These are phyloP conservation scores for Halyomorpha halys DNA, from an alignment of 1,140 invertebrate species.

Conservation along the genomic window DNA sequence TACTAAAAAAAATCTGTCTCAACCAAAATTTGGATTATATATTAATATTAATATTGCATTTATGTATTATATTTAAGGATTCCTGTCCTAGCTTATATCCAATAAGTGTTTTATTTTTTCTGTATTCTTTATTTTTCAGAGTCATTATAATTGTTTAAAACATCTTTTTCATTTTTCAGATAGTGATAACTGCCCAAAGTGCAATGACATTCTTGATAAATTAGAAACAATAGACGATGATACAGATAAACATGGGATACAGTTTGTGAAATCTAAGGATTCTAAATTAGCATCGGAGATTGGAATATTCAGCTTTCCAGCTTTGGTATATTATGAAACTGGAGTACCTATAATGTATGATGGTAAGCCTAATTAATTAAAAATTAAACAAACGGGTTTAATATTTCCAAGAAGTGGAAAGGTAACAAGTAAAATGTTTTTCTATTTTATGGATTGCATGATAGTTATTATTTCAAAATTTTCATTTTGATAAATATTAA, in stretches of 20 bases:
- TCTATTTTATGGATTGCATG: slow-evolving; percentile 13
- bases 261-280: slow-evolving; percentile 90
- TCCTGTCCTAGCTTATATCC: too few species aligned
- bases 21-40: too few species aligned
- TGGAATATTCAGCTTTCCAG: slow-evolving; percentile 82
- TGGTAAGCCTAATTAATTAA: slow-evolving; percentile 49
- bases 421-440: neutral
- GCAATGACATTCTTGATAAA: slow-evolving; percentile 72
- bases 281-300: slow-evolving; percentile 78
- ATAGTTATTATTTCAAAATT: slow-evolving; percentile 4
- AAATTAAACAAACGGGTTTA: neutral
- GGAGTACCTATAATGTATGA: slow-evolving; percentile 89
- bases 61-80: too few species aligned
- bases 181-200: slow-evolving; percentile 72
- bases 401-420: too few species aligned
- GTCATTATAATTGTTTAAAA: too few species aligned
- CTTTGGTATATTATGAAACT: slow-evolving; percentile 83
- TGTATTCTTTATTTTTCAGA: too few species aligned
- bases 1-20: too few species aligned
- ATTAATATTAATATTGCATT: too few species aligned
- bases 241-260: slow-evolving; percentile 80
- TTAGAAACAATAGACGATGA: slow-evolving; percentile 91
- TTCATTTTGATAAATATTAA: neutral
- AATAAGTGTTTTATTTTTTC: too few species aligned
- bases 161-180: slow-evolving; percentile 42